Conservation (phyloP, 2,797 vertebrate genomes). For the Artibeus jamaicensis region DNA sequence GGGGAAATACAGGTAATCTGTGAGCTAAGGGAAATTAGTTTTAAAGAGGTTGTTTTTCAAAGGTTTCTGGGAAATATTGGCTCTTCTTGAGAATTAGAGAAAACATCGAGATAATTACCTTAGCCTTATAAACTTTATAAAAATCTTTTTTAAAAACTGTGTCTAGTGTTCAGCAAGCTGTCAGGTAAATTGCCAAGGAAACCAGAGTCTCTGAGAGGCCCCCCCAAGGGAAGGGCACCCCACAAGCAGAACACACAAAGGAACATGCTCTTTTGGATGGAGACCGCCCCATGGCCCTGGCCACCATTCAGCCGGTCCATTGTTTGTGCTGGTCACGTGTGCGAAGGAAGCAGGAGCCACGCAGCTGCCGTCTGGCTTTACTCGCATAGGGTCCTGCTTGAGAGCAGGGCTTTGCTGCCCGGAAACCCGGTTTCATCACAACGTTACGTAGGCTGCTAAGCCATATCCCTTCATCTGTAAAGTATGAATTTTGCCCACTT, state of each 20-base stretch:
- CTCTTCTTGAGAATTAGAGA: slow-evolving; percentile 45
- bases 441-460: background rate
- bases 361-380: background rate
- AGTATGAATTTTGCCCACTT: background rate
- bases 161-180: background rate
- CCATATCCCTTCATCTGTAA: background rate
- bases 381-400: no score
- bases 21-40: slow-evolving; percentile 53
- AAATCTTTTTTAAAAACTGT: background rate
- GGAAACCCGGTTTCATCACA: accelerated
- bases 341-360: accelerated
- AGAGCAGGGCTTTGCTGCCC: background rate
- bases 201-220: background rate
- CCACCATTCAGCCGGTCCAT: background rate
- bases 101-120: slow-evolving; percentile 56
- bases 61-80: slow-evolving; percentile 40
- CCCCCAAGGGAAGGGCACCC: background rate
- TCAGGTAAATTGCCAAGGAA: background rate
- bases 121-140: slow-evolving; percentile 35
- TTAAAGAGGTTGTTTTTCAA: slow-evolving; percentile 58
- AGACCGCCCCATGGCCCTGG: background rate
- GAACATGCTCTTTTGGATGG: accelerated
- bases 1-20: slow-evolving; percentile 8
- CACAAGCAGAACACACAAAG: background rate
- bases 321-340: accelerated